A percentile compares a stretch with the other conserved stretches of the same genome.
These are phyloP conservation scores for Sphenodon punctatus DNA, from an alignment of 2,797 vertebrate genomes.

Conservation along the genomic window DNA sequence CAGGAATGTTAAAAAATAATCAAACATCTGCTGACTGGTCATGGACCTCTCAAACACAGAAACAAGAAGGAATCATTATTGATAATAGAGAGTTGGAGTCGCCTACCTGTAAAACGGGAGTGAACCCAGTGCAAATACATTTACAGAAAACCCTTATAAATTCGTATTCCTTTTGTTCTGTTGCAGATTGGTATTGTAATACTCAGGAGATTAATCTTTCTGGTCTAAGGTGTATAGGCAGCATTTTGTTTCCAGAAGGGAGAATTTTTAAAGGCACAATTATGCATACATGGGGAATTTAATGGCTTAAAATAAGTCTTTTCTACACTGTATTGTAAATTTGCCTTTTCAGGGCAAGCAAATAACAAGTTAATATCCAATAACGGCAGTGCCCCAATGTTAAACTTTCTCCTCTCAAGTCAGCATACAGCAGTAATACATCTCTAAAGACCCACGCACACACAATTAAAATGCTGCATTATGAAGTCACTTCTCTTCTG, in stretches of 20 bases:
- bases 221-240: not conserved
- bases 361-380: not conserved
- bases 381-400: not conserved
- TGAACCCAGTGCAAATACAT: not conserved
- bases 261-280: not conserved
- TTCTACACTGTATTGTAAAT: not conserved
- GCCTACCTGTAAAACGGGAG: not conserved
- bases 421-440: not conserved
- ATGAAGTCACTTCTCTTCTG: not conserved
- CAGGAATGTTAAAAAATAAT: not conserved
- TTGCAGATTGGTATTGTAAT: slow-evolving; percentile 9
- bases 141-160: not conserved
- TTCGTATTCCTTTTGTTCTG: slow-evolving; percentile 4
- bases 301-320: slow-evolving; percentile 18
- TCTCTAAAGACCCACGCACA: not conserved
- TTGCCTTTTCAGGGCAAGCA: slow-evolving; percentile 14
- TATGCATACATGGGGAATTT: not conserved
- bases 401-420: not conserved
- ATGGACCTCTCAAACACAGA: not conserved
- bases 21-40: not conserved
- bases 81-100: not conserved
- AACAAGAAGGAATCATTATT: not conserved
- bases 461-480: not conserved
- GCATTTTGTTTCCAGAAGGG: slow-evolving; percentile 1
- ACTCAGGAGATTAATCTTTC: not conserved